Conservation (phyloP, 2,888 invertebrate genomes). For the Malthinus flaveolus region DNA sequence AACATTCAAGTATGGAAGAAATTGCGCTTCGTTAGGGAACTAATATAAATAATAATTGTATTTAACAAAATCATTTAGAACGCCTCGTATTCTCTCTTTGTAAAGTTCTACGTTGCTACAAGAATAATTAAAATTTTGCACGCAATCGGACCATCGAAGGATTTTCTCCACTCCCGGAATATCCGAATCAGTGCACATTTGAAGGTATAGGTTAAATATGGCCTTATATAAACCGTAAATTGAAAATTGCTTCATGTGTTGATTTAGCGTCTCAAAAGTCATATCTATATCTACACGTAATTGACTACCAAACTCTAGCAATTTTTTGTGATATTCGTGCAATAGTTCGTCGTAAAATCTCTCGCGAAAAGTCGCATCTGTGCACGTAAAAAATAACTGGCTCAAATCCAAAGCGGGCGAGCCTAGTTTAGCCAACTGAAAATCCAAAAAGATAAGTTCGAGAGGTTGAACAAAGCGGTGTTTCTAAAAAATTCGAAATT, state of each 20-base stretch:
- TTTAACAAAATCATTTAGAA: too few relatives aligned
- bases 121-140: too few relatives aligned
- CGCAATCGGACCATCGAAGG: too few relatives aligned
- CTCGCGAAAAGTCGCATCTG: slow-evolving; percentile 38
- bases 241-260: slow-evolving; percentile 39
- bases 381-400: slow-evolving; percentile 43
- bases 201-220: slow-evolving; percentile 35
- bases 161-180: slow-evolving; percentile 10
- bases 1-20: too few relatives aligned
- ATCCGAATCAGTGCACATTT: slow-evolving; percentile 34
- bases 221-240: slow-evolving; percentile 38
- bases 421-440: slow-evolving; percentile 28
- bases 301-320: slow-evolving; percentile 35
- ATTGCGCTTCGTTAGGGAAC: too few relatives aligned
- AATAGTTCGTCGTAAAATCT: slow-evolving; percentile 41
- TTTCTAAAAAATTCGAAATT: background rate
- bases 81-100: too few relatives aligned
- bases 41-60: too few relatives aligned
- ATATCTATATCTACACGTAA: slow-evolving; percentile 37
- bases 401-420: slow-evolving; percentile 42
- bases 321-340: slow-evolving; percentile 40
- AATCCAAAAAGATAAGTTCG: slow-evolving; percentile 30
- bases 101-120: too few relatives aligned
- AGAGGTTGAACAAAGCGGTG: too few relatives aligned
- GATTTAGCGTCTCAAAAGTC: slow-evolving; percentile 36